phyloP scores from a whole-genome alignment of 2,888 invertebrate species.

The Embidobia sp. region DNA sequence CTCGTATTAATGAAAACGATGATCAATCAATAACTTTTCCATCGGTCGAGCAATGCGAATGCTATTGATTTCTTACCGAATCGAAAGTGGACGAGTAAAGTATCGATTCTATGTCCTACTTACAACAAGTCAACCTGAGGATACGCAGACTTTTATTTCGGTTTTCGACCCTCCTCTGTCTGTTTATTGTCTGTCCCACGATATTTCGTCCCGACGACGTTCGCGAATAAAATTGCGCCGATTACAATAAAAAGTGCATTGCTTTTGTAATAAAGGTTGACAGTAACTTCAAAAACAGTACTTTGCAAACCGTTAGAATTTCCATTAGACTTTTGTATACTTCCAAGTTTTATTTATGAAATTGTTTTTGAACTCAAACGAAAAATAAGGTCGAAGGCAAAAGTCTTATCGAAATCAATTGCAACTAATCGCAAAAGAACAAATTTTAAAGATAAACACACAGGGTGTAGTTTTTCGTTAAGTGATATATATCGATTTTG shows the following conservation, averaged over 20 bases:
- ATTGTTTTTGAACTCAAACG: neutral
- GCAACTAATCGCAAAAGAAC: neutral
- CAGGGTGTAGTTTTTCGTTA: too few species aligned
- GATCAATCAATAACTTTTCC: slow-evolving; percentile 30
- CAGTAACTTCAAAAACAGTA: slow-evolving; percentile 12
- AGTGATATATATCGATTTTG: too few species aligned
- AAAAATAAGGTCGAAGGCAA: neutral
- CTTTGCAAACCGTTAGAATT: slow-evolving; percentile 1
- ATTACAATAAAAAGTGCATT: slow-evolving; percentile 5
- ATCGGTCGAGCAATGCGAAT: slow-evolving; percentile 20
- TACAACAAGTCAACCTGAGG: slow-evolving; percentile 72
- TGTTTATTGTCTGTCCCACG: slow-evolving; percentile 28
- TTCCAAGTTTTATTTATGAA: neutral
- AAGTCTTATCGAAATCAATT: neutral
- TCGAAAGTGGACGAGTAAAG: slow-evolving; percentile 76
- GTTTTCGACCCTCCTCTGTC: slow-evolving; percentile 44
- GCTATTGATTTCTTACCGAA: slow-evolving; percentile 67
- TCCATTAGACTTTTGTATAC: neutral
- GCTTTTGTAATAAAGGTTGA: slow-evolving; percentile 20
- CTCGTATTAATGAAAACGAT: slow-evolving; percentile 23
- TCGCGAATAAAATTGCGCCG: slow-evolving; percentile 17
- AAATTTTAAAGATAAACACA: too few species aligned
- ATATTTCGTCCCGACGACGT: slow-evolving; percentile 13
- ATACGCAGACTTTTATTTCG: slow-evolving; percentile 65
- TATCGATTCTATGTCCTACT: slow-evolving; percentile 78